These are phyloP conservation scores for Thera britannica DNA, from an alignment of 2,888 invertebrate species.

Conservation along the genomic window DNA sequence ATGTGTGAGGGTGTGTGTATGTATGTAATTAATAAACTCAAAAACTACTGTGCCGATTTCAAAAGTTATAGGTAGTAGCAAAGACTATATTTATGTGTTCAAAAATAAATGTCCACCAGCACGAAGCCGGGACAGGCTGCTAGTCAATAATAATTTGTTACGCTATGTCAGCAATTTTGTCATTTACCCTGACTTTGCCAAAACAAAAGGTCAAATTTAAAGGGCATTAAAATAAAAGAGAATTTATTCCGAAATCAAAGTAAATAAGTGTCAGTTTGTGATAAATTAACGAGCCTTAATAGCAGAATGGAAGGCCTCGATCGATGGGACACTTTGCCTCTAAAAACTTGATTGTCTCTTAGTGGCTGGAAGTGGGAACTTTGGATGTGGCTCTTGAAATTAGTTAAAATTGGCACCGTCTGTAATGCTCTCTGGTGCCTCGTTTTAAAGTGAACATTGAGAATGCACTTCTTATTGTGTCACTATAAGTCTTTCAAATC, in stretches of 20 bases:
- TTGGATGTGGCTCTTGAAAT: slow-evolving; percentile 16
- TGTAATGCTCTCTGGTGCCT: too few relatives aligned
- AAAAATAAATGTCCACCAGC: too few relatives aligned
- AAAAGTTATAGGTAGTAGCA: too few relatives aligned
- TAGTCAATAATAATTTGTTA: neutral
- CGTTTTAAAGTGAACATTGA: too few relatives aligned
- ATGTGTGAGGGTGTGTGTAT: too few relatives aligned
- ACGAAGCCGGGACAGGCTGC: too few relatives aligned
- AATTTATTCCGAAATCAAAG: slow-evolving; percentile 47
- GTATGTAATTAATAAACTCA: too few relatives aligned
- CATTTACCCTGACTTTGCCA: neutral
- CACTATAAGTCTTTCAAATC: too few relatives aligned
- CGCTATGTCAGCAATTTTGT: neutral
- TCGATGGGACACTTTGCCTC: slow-evolving; percentile 57
- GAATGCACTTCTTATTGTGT: too few relatives aligned
- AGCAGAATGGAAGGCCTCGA: slow-evolving; percentile 36
- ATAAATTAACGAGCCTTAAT: slow-evolving; percentile 50
- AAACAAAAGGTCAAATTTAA: slow-evolving; percentile 27
- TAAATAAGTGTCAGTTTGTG: slow-evolving; percentile 44
- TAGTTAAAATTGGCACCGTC: too few relatives aligned
- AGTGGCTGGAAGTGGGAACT: slow-evolving; percentile 25
- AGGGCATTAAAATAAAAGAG: slow-evolving; percentile 34
- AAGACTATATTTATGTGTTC: too few relatives aligned
- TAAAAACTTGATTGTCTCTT: slow-evolving; percentile 65
- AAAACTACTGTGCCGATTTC: too few relatives aligned